A percentile compares a stretch with the other conserved stretches of the same genome.
Evolutionary conservation across 2,113 vertebrate genomes (phyloP).

Genomic region (Pluvianellus socialis): DNA sequence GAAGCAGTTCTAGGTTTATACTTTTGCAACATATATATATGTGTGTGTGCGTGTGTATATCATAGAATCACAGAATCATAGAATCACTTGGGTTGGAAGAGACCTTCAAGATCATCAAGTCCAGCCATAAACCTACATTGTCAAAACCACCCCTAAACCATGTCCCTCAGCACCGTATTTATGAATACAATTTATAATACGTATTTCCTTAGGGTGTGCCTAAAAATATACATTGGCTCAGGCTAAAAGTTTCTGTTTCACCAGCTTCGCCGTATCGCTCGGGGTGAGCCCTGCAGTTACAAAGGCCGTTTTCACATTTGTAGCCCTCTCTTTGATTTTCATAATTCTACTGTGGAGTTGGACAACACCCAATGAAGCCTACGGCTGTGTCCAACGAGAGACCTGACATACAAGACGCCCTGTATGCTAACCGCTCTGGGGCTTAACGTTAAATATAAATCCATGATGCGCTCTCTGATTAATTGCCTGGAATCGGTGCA

Average conservation of each 20-base stretch:
- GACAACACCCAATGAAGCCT: neutral
- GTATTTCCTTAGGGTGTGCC: neutral
- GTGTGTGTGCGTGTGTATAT: neutral
- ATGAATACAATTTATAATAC: neutral
- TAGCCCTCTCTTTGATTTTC: neutral
- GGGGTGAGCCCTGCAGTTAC: neutral
- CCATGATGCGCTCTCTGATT: neutral
- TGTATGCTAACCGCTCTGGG: neutral
- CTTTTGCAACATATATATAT: neutral
- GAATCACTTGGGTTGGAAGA: too few relatives aligned
- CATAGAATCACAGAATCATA: too few relatives aligned
- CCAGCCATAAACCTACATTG: too few relatives aligned
- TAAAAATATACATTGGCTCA: neutral
- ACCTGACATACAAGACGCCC: neutral
- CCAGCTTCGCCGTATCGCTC: neutral
- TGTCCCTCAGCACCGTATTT: too few relatives aligned
- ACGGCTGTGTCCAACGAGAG: neutral
- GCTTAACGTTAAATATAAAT: neutral
- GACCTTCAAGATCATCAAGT: too few relatives aligned
- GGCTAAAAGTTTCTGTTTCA: neutral
- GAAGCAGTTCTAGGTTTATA: neutral
- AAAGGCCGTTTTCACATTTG: neutral
- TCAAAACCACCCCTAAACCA: too few relatives aligned
- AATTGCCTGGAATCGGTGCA: neutral
- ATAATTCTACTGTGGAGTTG: neutral